phyloP scores from a whole-genome alignment of 2,797 vertebrate genomes.

The Amblyraja radiata region DNA sequence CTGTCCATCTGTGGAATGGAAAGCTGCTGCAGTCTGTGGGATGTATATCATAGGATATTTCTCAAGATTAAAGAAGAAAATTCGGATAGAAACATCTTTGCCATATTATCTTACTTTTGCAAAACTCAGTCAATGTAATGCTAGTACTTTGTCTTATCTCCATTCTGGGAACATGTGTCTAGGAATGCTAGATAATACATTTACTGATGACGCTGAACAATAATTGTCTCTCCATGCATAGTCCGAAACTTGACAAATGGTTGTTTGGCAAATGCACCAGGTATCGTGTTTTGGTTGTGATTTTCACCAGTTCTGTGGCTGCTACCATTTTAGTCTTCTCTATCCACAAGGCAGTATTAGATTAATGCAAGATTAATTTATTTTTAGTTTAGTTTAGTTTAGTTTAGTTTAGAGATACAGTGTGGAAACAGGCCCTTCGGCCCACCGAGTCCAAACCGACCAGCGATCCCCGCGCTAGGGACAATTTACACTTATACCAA shows the following conservation, averaged over 20 bases:
- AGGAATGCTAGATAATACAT: not conserved
- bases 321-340: too few relatives aligned
- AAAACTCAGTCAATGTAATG: not conserved
- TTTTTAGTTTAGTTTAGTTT: too few relatives aligned
- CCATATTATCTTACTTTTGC: not conserved
- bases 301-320: too few relatives aligned
- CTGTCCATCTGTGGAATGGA: not conserved
- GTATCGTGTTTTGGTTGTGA: too few relatives aligned
- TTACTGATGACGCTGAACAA: not conserved
- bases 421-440: too few relatives aligned
- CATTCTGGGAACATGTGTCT: not conserved
- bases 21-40: not conserved
- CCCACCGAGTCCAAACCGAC: too few relatives aligned
- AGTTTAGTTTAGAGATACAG: too few relatives aligned
- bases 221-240: not conserved
- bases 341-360: not conserved
- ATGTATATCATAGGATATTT: not conserved
- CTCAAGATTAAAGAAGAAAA: not conserved
- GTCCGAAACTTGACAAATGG: not conserved
- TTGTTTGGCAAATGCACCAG: too few relatives aligned
- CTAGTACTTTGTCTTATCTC: not conserved
- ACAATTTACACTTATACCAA: too few relatives aligned
- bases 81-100: not conserved
- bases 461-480: too few relatives aligned
- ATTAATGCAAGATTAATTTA: not conserved